These are phyloP conservation scores for Carassius carassius DNA, from an alignment of 2,113 vertebrate genomes.

Conservation along the genomic window DNA sequence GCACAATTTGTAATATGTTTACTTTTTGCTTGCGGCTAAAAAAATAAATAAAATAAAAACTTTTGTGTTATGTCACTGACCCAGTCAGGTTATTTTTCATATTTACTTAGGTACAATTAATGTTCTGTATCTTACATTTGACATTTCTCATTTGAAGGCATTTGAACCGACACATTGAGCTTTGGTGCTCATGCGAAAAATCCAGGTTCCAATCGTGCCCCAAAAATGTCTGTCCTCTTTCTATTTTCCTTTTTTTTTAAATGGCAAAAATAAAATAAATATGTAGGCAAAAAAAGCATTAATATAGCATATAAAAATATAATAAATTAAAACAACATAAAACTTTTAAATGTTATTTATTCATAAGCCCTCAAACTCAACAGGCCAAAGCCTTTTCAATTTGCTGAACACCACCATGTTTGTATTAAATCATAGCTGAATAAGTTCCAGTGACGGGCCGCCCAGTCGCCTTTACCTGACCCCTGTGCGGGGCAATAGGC, in stretches of 20 bases:
- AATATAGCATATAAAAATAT: not conserved
- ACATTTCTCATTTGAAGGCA: not conserved
- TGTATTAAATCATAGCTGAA: conserved; percentile 64
- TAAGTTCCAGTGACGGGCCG: conserved; percentile 49
- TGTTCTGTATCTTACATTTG: not conserved
- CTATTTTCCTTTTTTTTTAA: not conserved
- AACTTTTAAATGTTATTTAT: not conserved
- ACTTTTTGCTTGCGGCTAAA: too few species aligned
- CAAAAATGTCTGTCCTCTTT: not conserved
- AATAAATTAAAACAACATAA: not conserved
- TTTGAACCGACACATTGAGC: not conserved
- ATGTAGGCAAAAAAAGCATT: not conserved
- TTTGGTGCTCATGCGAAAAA: not conserved
- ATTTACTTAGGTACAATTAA: not conserved
- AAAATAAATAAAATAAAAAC: too few species aligned
- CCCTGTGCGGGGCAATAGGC: conserved; percentile 61
- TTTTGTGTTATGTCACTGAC: not conserved
- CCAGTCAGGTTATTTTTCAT: not conserved
- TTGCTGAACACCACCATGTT: conserved; percentile 53
- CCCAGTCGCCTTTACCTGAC: conserved; percentile 58
- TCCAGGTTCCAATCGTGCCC: not conserved
- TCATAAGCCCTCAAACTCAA: not conserved
- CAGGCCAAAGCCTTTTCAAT: conserved; percentile 49
- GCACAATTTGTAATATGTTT: not conserved
- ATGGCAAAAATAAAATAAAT: not conserved